Percentiles rank a stretch among this genome's conserved stretches.
phyloP scores from a whole-genome alignment of 2,888 invertebrate genomes.

The Pseudanteris insignis region DNA sequence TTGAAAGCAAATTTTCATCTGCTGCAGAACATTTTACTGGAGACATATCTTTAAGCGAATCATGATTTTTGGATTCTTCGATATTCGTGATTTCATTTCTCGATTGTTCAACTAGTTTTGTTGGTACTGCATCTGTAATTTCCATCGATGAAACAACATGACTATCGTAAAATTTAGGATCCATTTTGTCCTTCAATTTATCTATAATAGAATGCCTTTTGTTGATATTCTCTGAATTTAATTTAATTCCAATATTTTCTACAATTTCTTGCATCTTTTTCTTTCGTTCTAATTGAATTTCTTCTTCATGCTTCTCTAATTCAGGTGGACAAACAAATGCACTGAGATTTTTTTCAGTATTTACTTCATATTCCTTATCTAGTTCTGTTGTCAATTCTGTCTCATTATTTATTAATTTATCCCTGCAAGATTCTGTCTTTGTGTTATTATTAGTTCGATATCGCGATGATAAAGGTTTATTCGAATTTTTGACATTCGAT shows the following conservation, averaged over 20 bases:
- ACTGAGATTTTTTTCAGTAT: constrained; percentile 53
- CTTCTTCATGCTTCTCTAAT: constrained; percentile 65
- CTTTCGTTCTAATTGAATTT: constrained; percentile 67
- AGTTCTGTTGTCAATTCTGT: not conserved
- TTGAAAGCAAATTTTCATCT: constrained; percentile 3
- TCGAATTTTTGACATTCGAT: not conserved
- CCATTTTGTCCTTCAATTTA: constrained; percentile 61
- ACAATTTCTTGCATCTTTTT: constrained; percentile 68
- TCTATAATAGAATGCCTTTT: constrained; percentile 58
- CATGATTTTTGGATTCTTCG: not conserved
- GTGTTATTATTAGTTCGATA: constrained; percentile 1
- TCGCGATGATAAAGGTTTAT: constrained; percentile 4
- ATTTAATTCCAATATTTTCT: constrained; percentile 56
- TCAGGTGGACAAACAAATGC: constrained; percentile 64
- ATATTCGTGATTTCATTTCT: not conserved
- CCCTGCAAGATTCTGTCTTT: not conserved
- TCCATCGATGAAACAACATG: constrained; percentile 2
- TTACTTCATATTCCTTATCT: not conserved
- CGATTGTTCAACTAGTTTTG: not conserved
- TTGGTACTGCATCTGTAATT: constrained; percentile 1
- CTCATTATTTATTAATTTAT: constrained; percentile 10
- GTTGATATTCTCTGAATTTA: constrained; percentile 55
- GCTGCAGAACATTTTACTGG: constrained; percentile 2
- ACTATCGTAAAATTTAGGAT: constrained; percentile 44
- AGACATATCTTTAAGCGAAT: constrained; percentile 1